Evolutionary conservation across 2,888 invertebrate genomes (phyloP), one percentile per base, ranked within the genome.

Genomic region (Polydrusus pterygomalis): DNA sequence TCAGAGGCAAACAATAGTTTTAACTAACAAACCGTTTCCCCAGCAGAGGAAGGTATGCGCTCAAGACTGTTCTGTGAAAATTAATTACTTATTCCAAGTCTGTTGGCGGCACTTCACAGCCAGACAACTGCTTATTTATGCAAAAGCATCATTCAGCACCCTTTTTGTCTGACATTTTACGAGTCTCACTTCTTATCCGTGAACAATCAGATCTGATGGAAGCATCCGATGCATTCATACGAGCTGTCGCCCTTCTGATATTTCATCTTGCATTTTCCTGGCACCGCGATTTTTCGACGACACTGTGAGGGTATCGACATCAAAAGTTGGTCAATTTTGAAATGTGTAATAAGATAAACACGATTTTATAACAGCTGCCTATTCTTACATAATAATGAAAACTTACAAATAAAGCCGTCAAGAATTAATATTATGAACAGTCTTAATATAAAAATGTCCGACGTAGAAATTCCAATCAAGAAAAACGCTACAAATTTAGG

Each of bases 51-150:
- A 63, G 70, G 71, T 67, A 71, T 70, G 68, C 60, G 60, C 70
- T 65, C 60, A 34, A 70, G 70, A 65, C 65, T 58, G 63, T 76
- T 72, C 34, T 18, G 51, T 11, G 49, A 56, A 63, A 77, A 77
- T 77, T 77, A 77, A 77, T 77, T 77, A 72, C 51, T 76, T 65
- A 65, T 72, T 56, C 72, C 64, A 30, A 38, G 65, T 65, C 72
- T 73, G 67, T 20, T 58, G 73, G 20, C 68, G 69, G 62, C 68
- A 54, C 69, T 73, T 73, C 73, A 34, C 73, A 69, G 68, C 69
- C 69, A 73, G 69, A 73, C 68, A 77, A 77, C 73, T 77, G 74
- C 77, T 74, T 77, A 77, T 77, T 77, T 77, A 77, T 77, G 77
- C 77, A 77, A 77, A 77, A 45, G 77, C 74, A 70, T 74, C 77